A percentile compares a stretch with the other conserved stretches of the same genome.
Conservation (phyloP, 2,113 vertebrate genomes). For the Pachyramphus minor region DNA sequence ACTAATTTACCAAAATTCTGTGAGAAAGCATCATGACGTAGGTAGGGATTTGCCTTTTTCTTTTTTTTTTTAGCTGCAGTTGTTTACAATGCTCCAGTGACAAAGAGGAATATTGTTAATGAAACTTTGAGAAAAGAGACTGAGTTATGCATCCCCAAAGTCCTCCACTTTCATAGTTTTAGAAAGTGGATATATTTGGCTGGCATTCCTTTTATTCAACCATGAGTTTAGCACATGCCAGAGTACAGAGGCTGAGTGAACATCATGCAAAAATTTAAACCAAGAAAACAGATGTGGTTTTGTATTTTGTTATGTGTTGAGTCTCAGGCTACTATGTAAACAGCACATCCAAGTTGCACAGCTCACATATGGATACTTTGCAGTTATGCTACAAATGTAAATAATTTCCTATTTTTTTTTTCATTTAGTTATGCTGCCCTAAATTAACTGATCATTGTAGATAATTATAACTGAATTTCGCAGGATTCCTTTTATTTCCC, state of each 20-base stretch:
- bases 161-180: constrained; percentile 55
- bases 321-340: constrained; percentile 30
- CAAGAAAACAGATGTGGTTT: constrained; percentile 63
- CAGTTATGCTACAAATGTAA: background rate
- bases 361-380: background rate
- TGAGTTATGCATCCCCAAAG: constrained; percentile 62
- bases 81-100: constrained; percentile 20
- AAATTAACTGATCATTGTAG: background rate
- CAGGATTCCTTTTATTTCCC: background rate
- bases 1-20: background rate
- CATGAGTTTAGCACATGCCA: constrained; percentile 50
- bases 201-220: constrained; percentile 39
- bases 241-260: constrained; percentile 40
- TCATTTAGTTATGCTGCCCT: background rate
- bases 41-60: constrained; percentile 2
- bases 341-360: background rate
- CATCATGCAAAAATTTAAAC: constrained; percentile 53
- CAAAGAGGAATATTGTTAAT: constrained; percentile 46
- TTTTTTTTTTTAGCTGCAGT: background rate
- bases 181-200: constrained; percentile 63
- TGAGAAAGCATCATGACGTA: background rate
- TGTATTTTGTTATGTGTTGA: constrained; percentile 38
- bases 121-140: constrained; percentile 26
- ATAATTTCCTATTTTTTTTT: background rate
- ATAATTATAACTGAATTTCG: background rate